Evolutionary conservation across 2,113 vertebrate species (phyloP), one percentile per base, ranked within the genome.

Genomic region (Leuciscus idus): DNA sequence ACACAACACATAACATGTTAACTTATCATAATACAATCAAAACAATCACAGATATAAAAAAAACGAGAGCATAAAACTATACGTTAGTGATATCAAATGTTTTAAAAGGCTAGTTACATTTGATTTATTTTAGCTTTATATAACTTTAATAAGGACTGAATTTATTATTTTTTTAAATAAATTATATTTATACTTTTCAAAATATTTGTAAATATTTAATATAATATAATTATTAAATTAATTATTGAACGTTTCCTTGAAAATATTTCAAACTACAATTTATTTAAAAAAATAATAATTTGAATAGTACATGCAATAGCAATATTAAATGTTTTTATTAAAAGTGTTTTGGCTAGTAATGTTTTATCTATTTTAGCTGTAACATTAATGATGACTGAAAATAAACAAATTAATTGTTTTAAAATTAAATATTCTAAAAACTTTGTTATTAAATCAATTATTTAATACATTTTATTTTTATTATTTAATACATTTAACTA

Each of bases 251-350:
- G 19, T 21, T 57, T 57, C 19, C 55, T 57, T 21, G 19, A 57
- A 55, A 55, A 17, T 19, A 0, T 21, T 57, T 57, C 0, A 52
- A 52, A 15, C 4, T 50, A 15, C 12, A 15, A 7, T 57, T 21
- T 21, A 15, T 3, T 15, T 4, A 1, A 4, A 4, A 4, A 4
- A 13, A 4, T n/a, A n/a, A n/a, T n/a, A 50, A 4, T 4, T 0
- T 57, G 0, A 8, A 26, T 62, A 59, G 21, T 23, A 23, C 2
- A 59, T 59, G 4, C 21, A 4, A n/a, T n/a, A n/a, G 9, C 9
- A 26, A 61, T 10, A 57, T 57, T 61, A 61, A 23, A 61, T 59
- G 21, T 2, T 23, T 23, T 59, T 43, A 43, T 43, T 43, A 43
- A 59, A 10, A n/a, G 52, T 55, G 52, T 55, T 55, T 55, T 55